Evolutionary conservation across 2,888 invertebrate species (phyloP).

Genomic region (Gasteruption jaculator): DNA sequence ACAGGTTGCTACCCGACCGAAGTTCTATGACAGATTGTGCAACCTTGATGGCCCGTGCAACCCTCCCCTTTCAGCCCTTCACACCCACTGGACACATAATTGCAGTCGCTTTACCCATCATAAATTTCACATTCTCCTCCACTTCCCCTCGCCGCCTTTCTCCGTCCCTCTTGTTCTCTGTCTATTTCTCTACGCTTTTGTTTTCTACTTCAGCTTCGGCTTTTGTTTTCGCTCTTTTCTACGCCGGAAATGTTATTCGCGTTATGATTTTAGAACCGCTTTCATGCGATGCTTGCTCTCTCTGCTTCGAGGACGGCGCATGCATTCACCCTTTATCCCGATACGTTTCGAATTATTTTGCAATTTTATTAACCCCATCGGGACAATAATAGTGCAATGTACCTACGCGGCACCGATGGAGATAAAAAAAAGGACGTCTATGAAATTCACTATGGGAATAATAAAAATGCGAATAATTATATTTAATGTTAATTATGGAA

Average conservation of each 20-base stretch:
- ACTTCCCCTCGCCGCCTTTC: neutral
- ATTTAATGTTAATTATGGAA: too few relatives aligned
- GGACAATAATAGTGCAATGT: too few relatives aligned
- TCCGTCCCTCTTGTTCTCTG: constrained; percentile 2
- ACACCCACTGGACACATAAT: constrained; percentile 32
- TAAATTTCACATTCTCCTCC: neutral
- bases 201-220: neutral
- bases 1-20: constrained; percentile 32
- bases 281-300: too few relatives aligned
- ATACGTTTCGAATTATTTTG: too few relatives aligned
- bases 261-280: too few relatives aligned
- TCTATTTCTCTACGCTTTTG: neutral
- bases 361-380: too few relatives aligned
- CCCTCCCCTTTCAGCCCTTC: constrained; percentile 34
- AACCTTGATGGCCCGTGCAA: constrained; percentile 35
- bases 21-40: constrained; percentile 37
- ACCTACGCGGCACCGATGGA: too few relatives aligned
- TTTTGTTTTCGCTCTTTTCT: constrained; percentile 5
- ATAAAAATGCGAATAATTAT: too few relatives aligned
- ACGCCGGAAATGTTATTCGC: neutral
- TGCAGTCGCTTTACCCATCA: constrained; percentile 11
- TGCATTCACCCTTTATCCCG: too few relatives aligned
- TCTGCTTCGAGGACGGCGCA: too few relatives aligned
- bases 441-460: too few relatives aligned
- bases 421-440: too few relatives aligned